These are phyloP conservation scores for Chaetodon auriga DNA, from an alignment of 2,113 vertebrate genomes.

Conservation along the genomic window DNA sequence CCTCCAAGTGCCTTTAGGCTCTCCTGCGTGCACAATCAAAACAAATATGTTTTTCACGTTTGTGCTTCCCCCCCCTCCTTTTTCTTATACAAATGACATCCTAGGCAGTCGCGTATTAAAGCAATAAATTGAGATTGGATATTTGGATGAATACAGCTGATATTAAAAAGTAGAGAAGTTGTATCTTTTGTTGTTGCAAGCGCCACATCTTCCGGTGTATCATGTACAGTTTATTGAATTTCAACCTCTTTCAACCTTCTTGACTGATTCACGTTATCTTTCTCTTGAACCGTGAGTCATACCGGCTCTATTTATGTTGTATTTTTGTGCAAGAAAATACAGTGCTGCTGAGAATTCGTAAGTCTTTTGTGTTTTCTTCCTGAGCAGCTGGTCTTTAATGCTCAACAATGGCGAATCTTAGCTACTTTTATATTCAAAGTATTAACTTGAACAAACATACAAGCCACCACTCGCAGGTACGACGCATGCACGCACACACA, in stretches of 20 bases:
- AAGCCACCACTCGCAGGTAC: not conserved
- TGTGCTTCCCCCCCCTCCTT: not conserved
- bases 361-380: not conserved
- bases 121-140: constrained; percentile 7
- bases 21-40: constrained; percentile 8
- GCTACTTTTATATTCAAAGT: constrained; percentile 3
- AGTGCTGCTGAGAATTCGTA: not conserved
- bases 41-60: not conserved
- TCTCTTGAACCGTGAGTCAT: not conserved
- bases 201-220: not conserved
- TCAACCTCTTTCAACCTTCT: not conserved
- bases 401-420: not conserved
- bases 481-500: not conserved
- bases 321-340: not conserved
- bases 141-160: not conserved
- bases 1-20: constrained; percentile 56
- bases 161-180: not conserved
- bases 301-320: not conserved
- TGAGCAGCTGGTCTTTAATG: constrained; percentile 20
- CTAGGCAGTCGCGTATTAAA: not conserved
- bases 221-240: not conserved
- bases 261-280: not conserved
- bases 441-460: constrained; percentile 22
- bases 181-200: not conserved
- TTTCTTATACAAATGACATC: not conserved